Conservation (phyloP, 1,140 invertebrate genomes). For the Rhagoletis pomonella region DNA sequence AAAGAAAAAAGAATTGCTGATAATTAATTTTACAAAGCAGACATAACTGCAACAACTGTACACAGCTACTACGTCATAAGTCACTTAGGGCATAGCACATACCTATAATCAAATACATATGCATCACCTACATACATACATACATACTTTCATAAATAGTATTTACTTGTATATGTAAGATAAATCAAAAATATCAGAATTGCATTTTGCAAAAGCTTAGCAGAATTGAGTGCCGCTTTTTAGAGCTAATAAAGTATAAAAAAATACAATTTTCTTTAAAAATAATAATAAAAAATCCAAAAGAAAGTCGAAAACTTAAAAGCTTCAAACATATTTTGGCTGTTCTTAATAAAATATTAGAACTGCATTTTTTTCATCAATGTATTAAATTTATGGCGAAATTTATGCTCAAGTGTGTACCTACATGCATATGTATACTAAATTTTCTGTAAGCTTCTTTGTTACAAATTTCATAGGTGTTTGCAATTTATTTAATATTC, state of each 20-base stretch:
- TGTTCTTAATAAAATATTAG: background rate
- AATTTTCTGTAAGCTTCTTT: conserved; percentile 56
- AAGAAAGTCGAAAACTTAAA: background rate
- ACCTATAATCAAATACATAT: background rate
- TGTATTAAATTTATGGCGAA: too few species aligned
- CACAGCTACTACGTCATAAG: background rate
- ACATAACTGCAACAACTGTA: background rate
- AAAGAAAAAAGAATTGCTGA: conserved; percentile 24
- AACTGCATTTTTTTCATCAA: too few species aligned
- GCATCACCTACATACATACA: conserved; percentile 6
- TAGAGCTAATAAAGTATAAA: conserved; percentile 59
- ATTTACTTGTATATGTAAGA: background rate
- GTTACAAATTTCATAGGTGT: conserved; percentile 57
- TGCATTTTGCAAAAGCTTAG: conserved; percentile 61
- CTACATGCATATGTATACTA: background rate
- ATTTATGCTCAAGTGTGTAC: too few species aligned
- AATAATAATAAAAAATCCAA: conserved; percentile 36
- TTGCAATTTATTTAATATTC: conserved; percentile 16
- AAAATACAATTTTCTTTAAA: conserved; percentile 58
- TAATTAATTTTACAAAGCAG: conserved; percentile 16
- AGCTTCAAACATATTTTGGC: background rate
- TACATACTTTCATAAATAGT: background rate
- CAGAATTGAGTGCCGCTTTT: conserved; percentile 60
- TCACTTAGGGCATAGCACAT: background rate
- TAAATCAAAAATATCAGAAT: conserved; percentile 58